Evolutionary conservation across 2,888 invertebrate species (phyloP).

Genomic region (Nasonovia ribisnigri): DNA sequence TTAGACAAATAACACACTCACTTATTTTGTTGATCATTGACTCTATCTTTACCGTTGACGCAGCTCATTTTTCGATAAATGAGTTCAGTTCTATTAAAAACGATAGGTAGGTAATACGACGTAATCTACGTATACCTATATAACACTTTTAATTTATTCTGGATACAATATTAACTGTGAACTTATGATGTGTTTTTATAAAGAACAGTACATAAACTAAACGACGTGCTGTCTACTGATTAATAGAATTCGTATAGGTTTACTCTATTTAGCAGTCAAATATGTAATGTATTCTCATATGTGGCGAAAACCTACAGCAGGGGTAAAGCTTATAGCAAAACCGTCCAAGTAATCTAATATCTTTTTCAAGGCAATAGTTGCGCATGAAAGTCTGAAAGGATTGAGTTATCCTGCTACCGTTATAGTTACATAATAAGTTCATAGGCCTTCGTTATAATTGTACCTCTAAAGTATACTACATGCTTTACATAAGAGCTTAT

Average conservation of each 20-base stretch:
- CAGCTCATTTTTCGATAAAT: constrained; percentile 29
- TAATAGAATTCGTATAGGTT: neutral
- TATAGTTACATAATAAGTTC: constrained; percentile 46
- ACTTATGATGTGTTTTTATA: neutral
- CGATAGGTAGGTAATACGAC: neutral
- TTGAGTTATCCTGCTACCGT: constrained; percentile 35
- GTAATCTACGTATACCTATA: neutral
- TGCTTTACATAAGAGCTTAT: constrained; percentile 31
- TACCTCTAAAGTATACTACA: neutral
- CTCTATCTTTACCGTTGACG: constrained; percentile 32
- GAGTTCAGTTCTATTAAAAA: neutral
- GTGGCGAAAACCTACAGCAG: constrained; percentile 20
- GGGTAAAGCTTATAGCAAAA: constrained; percentile 49
- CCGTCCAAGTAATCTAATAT: constrained; percentile 47
- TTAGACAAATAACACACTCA: constrained; percentile 25
- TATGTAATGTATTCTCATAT: neutral
- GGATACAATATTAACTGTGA: neutral
- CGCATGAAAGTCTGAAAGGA: constrained; percentile 31
- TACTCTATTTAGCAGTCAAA: neutral
- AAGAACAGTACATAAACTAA: neutral
- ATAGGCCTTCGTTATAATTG: constrained; percentile 34
- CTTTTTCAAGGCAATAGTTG: constrained; percentile 6
- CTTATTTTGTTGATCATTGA: constrained; percentile 52
- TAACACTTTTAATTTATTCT: neutral
- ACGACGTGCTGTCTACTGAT: neutral